Percentiles rank a stretch among this genome's conserved stretches.
Conservation (phyloP, 2,113 vertebrate species). For the Centropristis striata region DNA sequence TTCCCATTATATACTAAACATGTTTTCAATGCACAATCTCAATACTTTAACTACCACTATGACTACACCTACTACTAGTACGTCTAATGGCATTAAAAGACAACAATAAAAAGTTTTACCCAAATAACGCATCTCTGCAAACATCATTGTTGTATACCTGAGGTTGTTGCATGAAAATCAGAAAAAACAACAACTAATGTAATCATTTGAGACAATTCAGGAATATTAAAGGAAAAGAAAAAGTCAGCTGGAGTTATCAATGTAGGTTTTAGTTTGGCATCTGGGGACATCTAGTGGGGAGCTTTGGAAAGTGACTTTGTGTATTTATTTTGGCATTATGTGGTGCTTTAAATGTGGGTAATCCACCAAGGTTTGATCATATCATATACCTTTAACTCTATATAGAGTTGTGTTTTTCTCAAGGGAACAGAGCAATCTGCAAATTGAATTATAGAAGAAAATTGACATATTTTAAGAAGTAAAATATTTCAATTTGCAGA, state of each 20-base stretch:
- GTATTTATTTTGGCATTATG: too few species aligned
- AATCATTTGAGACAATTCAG: neutral
- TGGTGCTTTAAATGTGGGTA: too few species aligned
- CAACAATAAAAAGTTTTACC: constrained; percentile 25
- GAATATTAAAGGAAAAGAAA: neutral
- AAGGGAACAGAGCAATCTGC: neutral
- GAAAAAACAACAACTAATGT: neutral
- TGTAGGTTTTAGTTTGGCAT: neutral
- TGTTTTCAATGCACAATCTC: neutral
- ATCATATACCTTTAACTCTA: neutral
- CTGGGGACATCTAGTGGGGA: constrained; percentile 75
- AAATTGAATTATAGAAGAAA: neutral
- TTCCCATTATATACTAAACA: neutral
- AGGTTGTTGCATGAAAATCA: constrained; percentile 14
- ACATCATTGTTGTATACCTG: constrained; percentile 13
- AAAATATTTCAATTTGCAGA: neutral
- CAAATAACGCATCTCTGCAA: constrained; percentile 24
- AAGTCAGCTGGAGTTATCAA: neutral
- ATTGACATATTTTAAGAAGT: too few species aligned
- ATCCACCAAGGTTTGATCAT: neutral
- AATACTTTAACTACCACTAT: neutral
- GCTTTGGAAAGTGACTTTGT: constrained; percentile 3
- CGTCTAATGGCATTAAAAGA: constrained; percentile 1
- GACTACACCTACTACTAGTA: constrained; percentile 8
- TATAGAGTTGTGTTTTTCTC: too few species aligned